phyloP scores from a whole-genome alignment of 2,797 vertebrate genomes.

The Pygocentrus nattereri region DNA sequence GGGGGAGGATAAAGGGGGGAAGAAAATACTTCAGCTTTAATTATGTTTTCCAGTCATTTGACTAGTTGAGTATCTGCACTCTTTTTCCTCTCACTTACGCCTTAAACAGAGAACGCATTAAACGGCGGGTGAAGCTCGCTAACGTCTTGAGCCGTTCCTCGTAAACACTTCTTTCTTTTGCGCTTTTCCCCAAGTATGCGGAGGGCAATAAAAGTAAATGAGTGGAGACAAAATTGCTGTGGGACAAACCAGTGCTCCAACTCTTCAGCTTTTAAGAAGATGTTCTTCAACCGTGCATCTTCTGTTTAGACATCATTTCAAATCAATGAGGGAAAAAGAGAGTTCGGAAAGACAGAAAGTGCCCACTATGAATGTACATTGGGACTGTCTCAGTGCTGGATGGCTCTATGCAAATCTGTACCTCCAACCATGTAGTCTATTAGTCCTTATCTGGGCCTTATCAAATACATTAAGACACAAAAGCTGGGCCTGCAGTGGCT shows the following conservation, averaged over 20 bases:
- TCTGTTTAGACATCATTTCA: neutral
- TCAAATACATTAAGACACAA: too few relatives aligned
- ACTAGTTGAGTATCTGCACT: slow-evolving; percentile 25
- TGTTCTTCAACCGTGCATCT: neutral
- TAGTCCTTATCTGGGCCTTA: too few relatives aligned
- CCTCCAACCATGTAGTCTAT: too few relatives aligned
- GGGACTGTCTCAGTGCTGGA: too few relatives aligned
- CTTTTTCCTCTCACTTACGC: slow-evolving; percentile 6
- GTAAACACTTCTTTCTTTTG: neutral
- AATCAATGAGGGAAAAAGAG: neutral
- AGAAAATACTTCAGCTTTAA: slow-evolving; percentile 47
- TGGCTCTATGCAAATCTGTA: too few relatives aligned
- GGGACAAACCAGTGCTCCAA: neutral
- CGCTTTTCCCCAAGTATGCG: neutral
- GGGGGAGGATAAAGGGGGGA: neutral
- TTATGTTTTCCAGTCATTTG: slow-evolving; percentile 47
- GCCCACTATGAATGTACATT: too few relatives aligned
- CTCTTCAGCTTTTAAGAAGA: neutral
- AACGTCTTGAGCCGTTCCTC: neutral
- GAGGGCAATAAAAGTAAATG: neutral
- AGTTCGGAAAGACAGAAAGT: too few relatives aligned
- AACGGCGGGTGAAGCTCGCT: neutral
- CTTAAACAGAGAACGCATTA: slow-evolving; percentile 13
- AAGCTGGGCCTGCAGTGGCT: too few relatives aligned
- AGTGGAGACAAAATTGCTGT: neutral